Percentiles rank a stretch among this genome's conserved stretches.
phyloP scores from a whole-genome alignment of 1,140 invertebrate species.

The Oncopodura yosiiana region DNA sequence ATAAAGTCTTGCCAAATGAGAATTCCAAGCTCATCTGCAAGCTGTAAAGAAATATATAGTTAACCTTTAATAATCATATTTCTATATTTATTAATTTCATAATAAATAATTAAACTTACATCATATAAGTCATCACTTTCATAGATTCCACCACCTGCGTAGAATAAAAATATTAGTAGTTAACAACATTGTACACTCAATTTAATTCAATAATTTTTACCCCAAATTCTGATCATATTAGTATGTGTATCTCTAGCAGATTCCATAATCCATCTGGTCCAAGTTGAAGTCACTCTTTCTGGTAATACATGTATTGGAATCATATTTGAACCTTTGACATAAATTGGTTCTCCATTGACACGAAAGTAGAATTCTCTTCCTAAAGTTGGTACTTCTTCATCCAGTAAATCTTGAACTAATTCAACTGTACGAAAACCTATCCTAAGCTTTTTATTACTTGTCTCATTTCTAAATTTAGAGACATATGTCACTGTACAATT shows the following conservation, averaged over 20 bases:
- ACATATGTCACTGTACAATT: constrained; percentile 49
- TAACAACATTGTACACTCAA: too few species aligned
- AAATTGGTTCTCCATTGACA: constrained; percentile 80
- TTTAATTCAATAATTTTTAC: too few species aligned
- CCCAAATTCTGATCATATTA: constrained; percentile 95
- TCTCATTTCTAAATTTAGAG: constrained; percentile 38
- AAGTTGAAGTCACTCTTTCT: constrained; percentile 52
- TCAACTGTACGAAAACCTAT: constrained; percentile 83
- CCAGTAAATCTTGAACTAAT: constrained; percentile 56
- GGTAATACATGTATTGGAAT: constrained; percentile 84
- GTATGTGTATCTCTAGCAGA: constrained; percentile 71
- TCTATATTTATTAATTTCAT: not conserved
- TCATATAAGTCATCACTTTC: constrained; percentile 87
- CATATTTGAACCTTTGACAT: constrained; percentile 93
- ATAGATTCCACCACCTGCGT: constrained; percentile 88
- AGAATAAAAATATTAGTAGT: too few species aligned
- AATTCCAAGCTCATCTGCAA: constrained; percentile 66
- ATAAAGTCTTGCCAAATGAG: constrained; percentile 92
- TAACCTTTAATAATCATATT: not conserved
- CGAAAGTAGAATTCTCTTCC: constrained; percentile 80
- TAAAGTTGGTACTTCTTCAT: constrained; percentile 38
- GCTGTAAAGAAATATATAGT: constrained; percentile 34
- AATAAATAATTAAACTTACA: constrained; percentile 39
- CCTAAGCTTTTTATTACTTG: constrained; percentile 40
- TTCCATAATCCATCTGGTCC: constrained; percentile 50